Conservation (phyloP, 2,797 vertebrate genomes). For the Alauda arvensis region DNA sequence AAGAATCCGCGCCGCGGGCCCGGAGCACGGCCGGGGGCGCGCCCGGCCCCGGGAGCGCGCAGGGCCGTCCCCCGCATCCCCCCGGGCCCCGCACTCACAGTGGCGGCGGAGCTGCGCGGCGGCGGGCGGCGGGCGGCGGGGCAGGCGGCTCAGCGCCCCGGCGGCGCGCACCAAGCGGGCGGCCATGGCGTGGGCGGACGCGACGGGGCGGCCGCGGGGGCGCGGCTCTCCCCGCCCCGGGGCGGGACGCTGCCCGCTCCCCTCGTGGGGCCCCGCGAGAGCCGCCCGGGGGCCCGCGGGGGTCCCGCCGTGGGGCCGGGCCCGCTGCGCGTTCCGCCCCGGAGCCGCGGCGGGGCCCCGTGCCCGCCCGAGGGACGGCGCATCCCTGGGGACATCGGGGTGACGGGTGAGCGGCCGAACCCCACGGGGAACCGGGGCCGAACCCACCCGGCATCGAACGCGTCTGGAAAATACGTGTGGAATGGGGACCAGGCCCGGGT, state of each 20-base stretch:
- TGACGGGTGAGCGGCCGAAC: neutral
- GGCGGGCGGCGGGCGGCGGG: neutral
- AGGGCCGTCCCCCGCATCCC: no score
- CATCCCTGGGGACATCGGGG: neutral
- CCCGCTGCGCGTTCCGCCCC: rapidly evolving
- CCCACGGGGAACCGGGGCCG: neutral
- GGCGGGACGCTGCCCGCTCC: neutral
- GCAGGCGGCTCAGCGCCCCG: neutral
- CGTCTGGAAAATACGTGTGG: neutral
- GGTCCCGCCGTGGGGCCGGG: neutral
- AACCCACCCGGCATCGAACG: neutral
- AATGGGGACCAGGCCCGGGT: neutral
- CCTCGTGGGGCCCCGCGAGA: neutral
- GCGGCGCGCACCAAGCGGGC: conserved; percentile 19
- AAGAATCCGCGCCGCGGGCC: neutral
- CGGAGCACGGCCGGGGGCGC: neutral
- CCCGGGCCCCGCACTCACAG: neutral
- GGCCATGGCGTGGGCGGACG: conserved; percentile 27
- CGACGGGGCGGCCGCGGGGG: neutral
- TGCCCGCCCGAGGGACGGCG: no score
- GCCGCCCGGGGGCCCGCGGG: neutral
- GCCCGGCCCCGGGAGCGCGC: neutral
- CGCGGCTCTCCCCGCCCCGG: conserved; percentile 23
- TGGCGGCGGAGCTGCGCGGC: conserved; percentile 1
- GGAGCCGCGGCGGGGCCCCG: neutral